Evolutionary conservation across 1,140 invertebrate species (phyloP).

Genomic region (Agrypnia vestita): DNA sequence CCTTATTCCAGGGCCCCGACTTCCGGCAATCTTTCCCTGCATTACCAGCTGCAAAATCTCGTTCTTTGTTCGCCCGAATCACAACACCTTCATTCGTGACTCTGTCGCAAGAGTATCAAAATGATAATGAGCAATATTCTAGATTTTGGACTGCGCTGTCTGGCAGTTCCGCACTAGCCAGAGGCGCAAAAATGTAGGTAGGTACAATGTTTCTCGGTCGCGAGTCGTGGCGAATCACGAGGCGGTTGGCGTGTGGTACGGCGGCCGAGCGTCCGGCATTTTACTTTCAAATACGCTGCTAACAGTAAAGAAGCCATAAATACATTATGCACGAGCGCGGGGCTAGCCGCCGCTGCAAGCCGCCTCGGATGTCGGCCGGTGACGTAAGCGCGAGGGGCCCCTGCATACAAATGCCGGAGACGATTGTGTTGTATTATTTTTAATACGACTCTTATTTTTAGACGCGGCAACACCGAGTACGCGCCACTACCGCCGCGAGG

Average conservation of each 20-base stretch:
- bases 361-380: conserved; percentile 2
- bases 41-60: too few relatives aligned
- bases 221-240: too few relatives aligned
- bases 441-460: conserved; percentile 32
- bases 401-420: conserved; percentile 29
- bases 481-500: not conserved
- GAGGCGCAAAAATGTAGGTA: too few relatives aligned
- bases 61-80: too few relatives aligned
- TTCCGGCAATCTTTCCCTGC: too few relatives aligned
- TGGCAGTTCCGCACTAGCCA: too few relatives aligned
- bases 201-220: not conserved
- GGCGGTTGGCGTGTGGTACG: not conserved
- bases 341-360: conserved; percentile 10
- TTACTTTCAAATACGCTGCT: conserved; percentile 58
- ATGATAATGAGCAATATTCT: too few relatives aligned
- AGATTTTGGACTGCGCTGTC: too few relatives aligned
- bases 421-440: conserved; percentile 35
- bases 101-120: too few relatives aligned
- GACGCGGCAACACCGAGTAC: conserved; percentile 11
- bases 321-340: conserved; percentile 47
- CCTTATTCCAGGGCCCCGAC: too few relatives aligned
- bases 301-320: conserved; percentile 60
- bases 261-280: conserved; percentile 35
- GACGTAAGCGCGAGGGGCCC: conserved; percentile 26
- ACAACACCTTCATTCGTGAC: too few relatives aligned